Evolutionary conservation across 1,140 invertebrate species (phyloP).

Genomic region (Brachionus angularis): DNA sequence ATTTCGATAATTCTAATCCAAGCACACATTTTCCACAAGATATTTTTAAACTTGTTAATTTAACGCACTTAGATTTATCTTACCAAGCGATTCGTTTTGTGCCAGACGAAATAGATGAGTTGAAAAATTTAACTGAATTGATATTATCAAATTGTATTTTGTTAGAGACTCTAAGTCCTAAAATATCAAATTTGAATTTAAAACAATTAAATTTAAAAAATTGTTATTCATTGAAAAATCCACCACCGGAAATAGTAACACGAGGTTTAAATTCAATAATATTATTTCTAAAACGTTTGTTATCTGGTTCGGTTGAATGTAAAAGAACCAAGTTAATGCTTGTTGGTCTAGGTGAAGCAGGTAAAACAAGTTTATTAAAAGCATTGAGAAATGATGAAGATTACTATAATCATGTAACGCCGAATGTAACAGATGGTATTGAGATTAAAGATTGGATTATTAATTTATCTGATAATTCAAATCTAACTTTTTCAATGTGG

Average conservation of each 20-base stretch:
- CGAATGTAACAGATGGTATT: slow-evolving; percentile 54
- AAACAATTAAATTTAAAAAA: slow-evolving; percentile 48
- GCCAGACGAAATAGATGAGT: slow-evolving; percentile 32
- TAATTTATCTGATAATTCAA: background rate
- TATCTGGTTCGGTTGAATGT: slow-evolving; percentile 50
- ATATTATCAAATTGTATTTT: slow-evolving; percentile 34
- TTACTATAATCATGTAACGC: slow-evolving; percentile 39
- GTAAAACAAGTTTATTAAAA: slow-evolving; percentile 53
- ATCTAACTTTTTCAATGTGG: slow-evolving; percentile 50
- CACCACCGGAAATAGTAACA: slow-evolving; percentile 51
- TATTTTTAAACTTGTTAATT: slow-evolving; percentile 1
- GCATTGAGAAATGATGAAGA: background rate
- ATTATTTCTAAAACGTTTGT: slow-evolving; percentile 51
- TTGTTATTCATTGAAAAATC: slow-evolving; percentile 52
- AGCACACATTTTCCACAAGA: background rate
- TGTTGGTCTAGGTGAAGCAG: slow-evolving; percentile 56
- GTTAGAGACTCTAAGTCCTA: slow-evolving; percentile 46
- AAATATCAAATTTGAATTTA: slow-evolving; percentile 48
- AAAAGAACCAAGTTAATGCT: slow-evolving; percentile 56
- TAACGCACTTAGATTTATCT: slow-evolving; percentile 2
- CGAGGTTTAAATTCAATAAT: slow-evolving; percentile 50
- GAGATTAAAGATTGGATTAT: slow-evolving; percentile 53
- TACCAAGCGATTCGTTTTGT: slow-evolving; percentile 47
- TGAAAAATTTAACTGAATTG: slow-evolving; percentile 35
- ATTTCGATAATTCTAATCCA: too few species aligned